These are phyloP conservation scores for Etheostoma cragini DNA, from an alignment of 2,113 vertebrate genomes.

Conservation along the genomic window DNA sequence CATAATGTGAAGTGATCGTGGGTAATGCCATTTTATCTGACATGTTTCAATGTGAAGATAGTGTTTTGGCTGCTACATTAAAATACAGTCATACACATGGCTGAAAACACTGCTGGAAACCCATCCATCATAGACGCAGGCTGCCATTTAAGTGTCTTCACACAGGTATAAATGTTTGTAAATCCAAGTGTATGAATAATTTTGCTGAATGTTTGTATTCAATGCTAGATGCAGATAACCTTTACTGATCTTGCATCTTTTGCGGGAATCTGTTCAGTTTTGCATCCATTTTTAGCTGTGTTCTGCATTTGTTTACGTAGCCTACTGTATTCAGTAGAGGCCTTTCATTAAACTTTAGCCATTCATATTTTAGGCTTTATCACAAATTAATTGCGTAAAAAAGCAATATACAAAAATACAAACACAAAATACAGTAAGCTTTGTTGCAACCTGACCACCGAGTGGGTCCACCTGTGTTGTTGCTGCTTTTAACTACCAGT, in stretches of 20 bases:
- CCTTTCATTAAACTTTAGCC: background rate
- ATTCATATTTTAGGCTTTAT: background rate
- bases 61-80: conserved; percentile 10
- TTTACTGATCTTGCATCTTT: background rate
- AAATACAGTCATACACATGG: background rate
- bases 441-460: too few species aligned
- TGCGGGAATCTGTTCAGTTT: conserved; percentile 5
- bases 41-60: conserved; percentile 3
- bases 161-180: background rate
- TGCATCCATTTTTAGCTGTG: background rate
- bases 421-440: too few species aligned
- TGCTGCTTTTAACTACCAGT: background rate
- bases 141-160: conserved; percentile 3
- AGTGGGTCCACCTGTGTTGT: too few species aligned
- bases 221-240: background rate
- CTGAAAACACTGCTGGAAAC: conserved; percentile 16
- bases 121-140: background rate
- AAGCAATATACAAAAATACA: background rate
- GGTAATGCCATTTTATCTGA: conserved; percentile 39
- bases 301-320: conserved; percentile 7
- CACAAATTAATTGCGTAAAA: background rate
- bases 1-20: conserved; percentile 22
- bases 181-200: background rate
- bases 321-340: background rate
- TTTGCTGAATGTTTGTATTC: background rate